Evolutionary conservation across 1,140 invertebrate species (phyloP), one percentile per base, ranked within the genome.

Genomic region (Drosophila tani): DNA sequence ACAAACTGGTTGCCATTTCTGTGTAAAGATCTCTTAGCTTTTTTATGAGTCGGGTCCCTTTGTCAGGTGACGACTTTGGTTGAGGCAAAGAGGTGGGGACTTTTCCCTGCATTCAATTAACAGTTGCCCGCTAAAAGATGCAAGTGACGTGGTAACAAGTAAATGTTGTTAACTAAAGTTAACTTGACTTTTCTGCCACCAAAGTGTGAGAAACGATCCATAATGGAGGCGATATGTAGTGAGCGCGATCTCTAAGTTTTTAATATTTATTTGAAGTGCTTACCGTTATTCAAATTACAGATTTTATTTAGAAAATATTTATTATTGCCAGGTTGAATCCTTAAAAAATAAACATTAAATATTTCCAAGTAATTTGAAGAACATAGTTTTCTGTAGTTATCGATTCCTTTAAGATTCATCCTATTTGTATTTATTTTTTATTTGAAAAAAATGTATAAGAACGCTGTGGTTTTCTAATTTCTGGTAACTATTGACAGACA

Each of bases 1-100:
- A 8, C 58, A 41, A 75, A 43, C 73, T 27, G 60, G 45, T 57
- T 66, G 41, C 27, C 19, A 21, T 21, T 76, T 58, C 40, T 51
- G 41, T 50, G 11, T 40, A 67, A 67, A 43, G 27, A 40, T 12
- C 9, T 35, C 27, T 43, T 38, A 17, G 46, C 40, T 46, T 9
- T 41, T 24, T 46, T 53, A 77, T 77, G 43, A 77, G 55, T 40
- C 19, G 74, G 27, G 12, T 55, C 12, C 74, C 49, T 77, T 68
- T 77, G 74, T 77, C 75, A 68, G 74, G 40, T 77, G 74, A 67
- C 19, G 74, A 67, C n/a, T 66, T 19, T 27, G 24, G 17, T 41
- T 14, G 0, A 5, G 4, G n/a, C 7, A 14, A 11, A 19, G 2
- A 2, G 43, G 15, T 29, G 24, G 38, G 17, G 17, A 19, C 27